Evolutionary conservation across 2,797 vertebrate genomes (phyloP).

Genomic region (Falco cherrug): DNA sequence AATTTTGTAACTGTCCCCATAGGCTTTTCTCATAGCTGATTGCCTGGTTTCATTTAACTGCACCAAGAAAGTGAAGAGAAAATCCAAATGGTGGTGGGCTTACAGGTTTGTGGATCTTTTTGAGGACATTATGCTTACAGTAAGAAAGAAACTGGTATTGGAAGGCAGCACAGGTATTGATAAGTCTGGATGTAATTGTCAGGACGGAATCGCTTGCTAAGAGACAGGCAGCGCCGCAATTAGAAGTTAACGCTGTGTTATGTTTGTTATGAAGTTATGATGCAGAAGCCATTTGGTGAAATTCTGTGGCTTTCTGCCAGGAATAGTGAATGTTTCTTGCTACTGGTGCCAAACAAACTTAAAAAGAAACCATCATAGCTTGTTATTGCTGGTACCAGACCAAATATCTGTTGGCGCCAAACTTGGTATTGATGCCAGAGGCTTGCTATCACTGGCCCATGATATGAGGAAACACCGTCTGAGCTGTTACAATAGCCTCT

Average conservation of each 20-base stretch:
- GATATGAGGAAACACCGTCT: constrained; percentile 35
- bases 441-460: constrained; percentile 65
- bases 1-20: constrained; percentile 26
- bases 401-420: constrained; percentile 62
- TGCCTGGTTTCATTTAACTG: not conserved
- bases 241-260: not conserved
- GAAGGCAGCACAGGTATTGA: constrained; percentile 2
- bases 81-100: not conserved
- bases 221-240: not conserved
- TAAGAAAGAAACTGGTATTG: not conserved
- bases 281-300: constrained; percentile 58
- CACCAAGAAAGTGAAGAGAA: not conserved
- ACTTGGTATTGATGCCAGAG: constrained; percentile 61
- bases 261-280: constrained; percentile 43
- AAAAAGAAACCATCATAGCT: constrained; percentile 62
- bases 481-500: constrained; percentile 18
- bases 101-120: not conserved
- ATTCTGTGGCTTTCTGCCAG: constrained; percentile 52
- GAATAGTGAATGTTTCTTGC: constrained; percentile 49
- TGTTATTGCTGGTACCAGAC: constrained; percentile 65
- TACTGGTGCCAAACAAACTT: constrained; percentile 62
- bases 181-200: not conserved
- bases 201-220: not conserved
- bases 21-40: constrained; percentile 3
- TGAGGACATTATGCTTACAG: not conserved